phyloP scores from a whole-genome alignment of 2,888 invertebrate genomes.

The Reticulitermes lucifugus region DNA sequence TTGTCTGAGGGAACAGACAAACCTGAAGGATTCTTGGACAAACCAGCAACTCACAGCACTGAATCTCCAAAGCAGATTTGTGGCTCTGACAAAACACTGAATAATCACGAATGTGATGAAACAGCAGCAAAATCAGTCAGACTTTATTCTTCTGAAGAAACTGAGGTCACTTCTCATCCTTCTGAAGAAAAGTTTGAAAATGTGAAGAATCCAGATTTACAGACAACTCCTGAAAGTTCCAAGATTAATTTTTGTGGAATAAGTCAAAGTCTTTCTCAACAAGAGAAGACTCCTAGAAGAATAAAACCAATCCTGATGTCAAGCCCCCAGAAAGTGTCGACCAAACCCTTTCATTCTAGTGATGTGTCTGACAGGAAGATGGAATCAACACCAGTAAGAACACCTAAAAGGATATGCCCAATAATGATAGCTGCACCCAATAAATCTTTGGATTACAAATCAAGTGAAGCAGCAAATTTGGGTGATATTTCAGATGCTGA shows the following conservation, averaged over 20 bases:
- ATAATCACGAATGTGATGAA: neutral
- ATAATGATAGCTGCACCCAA: neutral
- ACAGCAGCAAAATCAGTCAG: neutral
- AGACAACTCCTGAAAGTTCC: neutral
- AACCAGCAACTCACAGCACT: too few species aligned
- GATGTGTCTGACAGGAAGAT: neutral
- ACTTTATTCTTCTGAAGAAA: neutral
- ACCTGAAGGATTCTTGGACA: too few species aligned
- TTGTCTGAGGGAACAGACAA: too few species aligned
- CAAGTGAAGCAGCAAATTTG: neutral
- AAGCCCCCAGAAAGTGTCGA: neutral
- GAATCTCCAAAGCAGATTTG: neutral
- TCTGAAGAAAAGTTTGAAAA: neutral
- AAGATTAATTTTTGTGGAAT: neutral
- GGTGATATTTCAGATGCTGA: neutral
- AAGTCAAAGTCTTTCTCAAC: neutral
- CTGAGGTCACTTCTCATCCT: neutral
- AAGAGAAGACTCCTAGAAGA: slow-evolving; percentile 22
- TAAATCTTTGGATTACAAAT: neutral
- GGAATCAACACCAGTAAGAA: neutral
- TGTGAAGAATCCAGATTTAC: neutral
- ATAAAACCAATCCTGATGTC: slow-evolving; percentile 23
- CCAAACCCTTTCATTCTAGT: neutral
- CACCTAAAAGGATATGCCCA: neutral
- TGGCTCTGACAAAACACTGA: neutral